Conservation (phyloP, 2,113 vertebrate species). For the Cacatua alba region DNA sequence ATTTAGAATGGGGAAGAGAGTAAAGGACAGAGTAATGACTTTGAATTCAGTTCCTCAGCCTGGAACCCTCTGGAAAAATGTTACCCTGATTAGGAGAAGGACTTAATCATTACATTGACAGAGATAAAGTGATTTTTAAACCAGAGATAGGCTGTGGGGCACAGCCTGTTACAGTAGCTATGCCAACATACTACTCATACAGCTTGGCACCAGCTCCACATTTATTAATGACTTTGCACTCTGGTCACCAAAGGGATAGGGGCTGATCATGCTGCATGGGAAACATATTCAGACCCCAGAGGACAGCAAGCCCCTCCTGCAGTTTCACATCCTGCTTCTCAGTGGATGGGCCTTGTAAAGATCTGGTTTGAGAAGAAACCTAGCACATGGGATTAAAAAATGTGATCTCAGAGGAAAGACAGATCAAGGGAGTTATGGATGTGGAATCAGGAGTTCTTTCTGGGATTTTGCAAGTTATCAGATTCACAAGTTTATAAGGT, state of each 20-base stretch:
- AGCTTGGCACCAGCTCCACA: background rate
- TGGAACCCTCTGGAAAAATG: background rate
- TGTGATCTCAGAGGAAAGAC: background rate
- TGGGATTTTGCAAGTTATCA: background rate
- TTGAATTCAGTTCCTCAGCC: background rate
- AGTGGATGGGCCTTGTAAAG: background rate
- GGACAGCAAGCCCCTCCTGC: background rate
- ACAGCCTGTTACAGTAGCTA: background rate
- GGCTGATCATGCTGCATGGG: background rate
- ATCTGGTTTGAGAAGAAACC: background rate
- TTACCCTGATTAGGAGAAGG: background rate
- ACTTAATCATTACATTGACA: background rate
- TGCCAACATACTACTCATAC: background rate
- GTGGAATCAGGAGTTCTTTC: background rate
- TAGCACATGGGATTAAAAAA: background rate
- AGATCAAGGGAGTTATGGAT: background rate
- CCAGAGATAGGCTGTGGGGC: background rate
- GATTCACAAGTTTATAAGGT: background rate
- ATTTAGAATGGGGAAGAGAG: background rate
- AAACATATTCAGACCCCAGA: background rate
- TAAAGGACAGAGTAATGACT: background rate
- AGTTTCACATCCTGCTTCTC: background rate
- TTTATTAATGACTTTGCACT: background rate
- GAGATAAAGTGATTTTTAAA: background rate
- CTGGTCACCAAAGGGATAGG: background rate